These are phyloP conservation scores for Trichomycterus rosablanca DNA, from an alignment of 2,113 vertebrate species.

Conservation along the genomic window DNA sequence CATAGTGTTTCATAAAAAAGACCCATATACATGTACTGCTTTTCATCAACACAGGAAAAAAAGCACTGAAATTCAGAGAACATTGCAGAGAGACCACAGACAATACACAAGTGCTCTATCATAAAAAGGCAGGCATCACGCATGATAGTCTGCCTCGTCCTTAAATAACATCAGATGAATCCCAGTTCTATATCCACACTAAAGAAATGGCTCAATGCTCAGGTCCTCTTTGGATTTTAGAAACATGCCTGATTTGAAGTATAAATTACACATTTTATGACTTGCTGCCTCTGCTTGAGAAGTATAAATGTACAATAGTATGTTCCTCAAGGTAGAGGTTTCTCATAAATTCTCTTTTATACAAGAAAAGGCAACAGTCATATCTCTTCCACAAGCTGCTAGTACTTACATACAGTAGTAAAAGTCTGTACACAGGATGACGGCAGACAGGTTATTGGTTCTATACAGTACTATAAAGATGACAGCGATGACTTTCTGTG, in stretches of 20 bases:
- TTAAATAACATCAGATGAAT: constrained; percentile 8
- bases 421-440: constrained; percentile 87
- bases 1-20: constrained; percentile 97
- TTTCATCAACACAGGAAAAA: constrained; percentile 84
- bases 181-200: neutral
- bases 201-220: constrained; percentile 49
- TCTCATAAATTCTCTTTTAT: constrained; percentile 98
- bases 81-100: constrained; percentile 85
- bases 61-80: constrained; percentile 80
- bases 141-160: constrained; percentile 71
- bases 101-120: constrained; percentile 85
- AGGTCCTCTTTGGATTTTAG: constrained; percentile 14
- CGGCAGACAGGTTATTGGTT: constrained; percentile 67
- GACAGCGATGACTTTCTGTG: constrained; percentile 89
- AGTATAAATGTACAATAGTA: constrained; percentile 93
- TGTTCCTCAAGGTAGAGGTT: constrained; percentile 90
- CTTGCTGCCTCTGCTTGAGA: constrained; percentile 88
- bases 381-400: constrained; percentile 82
- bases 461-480: constrained; percentile 90
- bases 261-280: constrained; percentile 88
- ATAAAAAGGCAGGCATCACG: constrained; percentile 85
- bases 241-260: constrained; percentile 92
- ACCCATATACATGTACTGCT: constrained; percentile 92
- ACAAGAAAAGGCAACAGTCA: constrained; percentile 98
- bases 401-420: constrained; percentile 82